These are phyloP conservation scores for Aphelenchoides fujianensis DNA, from an alignment of 1,140 invertebrate species.

Conservation along the genomic window DNA sequence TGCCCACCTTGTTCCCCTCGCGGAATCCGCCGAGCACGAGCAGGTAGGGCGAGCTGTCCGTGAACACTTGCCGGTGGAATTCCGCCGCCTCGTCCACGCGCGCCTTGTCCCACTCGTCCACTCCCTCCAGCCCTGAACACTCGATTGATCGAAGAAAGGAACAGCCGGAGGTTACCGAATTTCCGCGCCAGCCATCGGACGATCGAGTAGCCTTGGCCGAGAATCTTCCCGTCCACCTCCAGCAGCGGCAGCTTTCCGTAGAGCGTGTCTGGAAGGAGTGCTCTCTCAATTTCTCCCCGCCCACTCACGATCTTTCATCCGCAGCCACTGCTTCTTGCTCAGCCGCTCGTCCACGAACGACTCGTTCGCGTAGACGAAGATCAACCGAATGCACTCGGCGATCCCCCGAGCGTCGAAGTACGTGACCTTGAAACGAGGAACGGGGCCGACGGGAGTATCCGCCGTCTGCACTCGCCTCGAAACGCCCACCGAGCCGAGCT, in stretches of 20 bases:
- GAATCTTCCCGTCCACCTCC: constrained; percentile 38
- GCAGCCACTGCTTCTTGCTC: constrained; percentile 37
- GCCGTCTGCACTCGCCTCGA: not conserved
- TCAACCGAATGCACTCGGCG: constrained; percentile 17
- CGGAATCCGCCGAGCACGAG: not conserved
- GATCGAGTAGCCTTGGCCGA: constrained; percentile 39
- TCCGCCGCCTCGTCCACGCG: not conserved
- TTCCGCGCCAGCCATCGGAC: constrained; percentile 41
- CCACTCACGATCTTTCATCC: constrained; percentile 31
- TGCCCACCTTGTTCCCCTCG: not conserved
- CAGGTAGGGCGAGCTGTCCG: not conserved
- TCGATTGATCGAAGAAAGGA: too few species aligned
- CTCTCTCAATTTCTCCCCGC: not conserved
- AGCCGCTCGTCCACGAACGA: constrained; percentile 39
- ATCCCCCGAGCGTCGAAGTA: constrained; percentile 6
- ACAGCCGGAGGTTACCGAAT: too few species aligned
- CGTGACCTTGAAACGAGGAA: not conserved
- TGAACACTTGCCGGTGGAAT: not conserved
- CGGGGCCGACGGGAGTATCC: not conserved
- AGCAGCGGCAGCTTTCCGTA: constrained; percentile 42
- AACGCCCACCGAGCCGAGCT: not conserved
- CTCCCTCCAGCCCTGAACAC: not conserved
- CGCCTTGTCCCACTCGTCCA: not conserved
- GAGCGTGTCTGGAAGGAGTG: constrained; percentile 25
- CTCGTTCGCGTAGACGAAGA: constrained; percentile 20